Percentiles rank a stretch among this genome's conserved stretches.
phyloP scores from a whole-genome alignment of 2,888 invertebrate genomes.

The Cataglyphis rosenhaueri region DNA sequence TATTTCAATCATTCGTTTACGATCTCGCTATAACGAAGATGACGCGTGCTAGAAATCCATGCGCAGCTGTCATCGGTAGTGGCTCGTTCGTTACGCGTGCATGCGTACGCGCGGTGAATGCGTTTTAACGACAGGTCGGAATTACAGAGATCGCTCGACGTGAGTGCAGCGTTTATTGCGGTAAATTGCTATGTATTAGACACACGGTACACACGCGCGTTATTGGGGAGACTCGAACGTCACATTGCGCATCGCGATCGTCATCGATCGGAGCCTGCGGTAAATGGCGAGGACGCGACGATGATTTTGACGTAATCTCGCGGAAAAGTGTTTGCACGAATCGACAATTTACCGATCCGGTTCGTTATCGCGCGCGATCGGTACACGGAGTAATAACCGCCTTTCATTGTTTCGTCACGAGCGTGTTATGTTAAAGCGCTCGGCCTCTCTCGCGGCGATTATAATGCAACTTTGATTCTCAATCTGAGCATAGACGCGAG shows the following conservation, averaged over 20 bases:
- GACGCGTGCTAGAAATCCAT: conserved; percentile 22
- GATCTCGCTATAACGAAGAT: conserved; percentile 5
- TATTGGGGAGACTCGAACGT: neutral
- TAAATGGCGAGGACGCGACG: conserved; percentile 6
- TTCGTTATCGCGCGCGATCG: conserved; percentile 49
- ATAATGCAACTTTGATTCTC: conserved; percentile 29
- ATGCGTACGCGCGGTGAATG: conserved; percentile 8
- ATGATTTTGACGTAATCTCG: conserved; percentile 41
- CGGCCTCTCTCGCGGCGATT: conserved; percentile 33
- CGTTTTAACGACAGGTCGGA: conserved; percentile 28
- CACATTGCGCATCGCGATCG: neutral
- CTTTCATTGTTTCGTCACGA: conserved; percentile 63
- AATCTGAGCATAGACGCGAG: conserved; percentile 17
- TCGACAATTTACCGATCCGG: conserved; percentile 30
- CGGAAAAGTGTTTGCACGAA: conserved; percentile 39
- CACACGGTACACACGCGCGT: neutral
- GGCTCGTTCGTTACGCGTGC: conserved; percentile 21
- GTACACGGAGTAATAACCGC: conserved; percentile 43
- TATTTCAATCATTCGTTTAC: conserved; percentile 3
- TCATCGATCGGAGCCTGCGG: neutral
- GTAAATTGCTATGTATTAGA: conserved; percentile 15
- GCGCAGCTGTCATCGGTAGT: neutral
- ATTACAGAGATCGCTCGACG: conserved; percentile 23
- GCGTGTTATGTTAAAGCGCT: conserved; percentile 11
- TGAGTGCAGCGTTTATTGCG: conserved; percentile 22